These are phyloP conservation scores for Trialeurodes vaporariorum DNA, from an alignment of 1,140 invertebrate genomes.

Conservation along the genomic window DNA sequence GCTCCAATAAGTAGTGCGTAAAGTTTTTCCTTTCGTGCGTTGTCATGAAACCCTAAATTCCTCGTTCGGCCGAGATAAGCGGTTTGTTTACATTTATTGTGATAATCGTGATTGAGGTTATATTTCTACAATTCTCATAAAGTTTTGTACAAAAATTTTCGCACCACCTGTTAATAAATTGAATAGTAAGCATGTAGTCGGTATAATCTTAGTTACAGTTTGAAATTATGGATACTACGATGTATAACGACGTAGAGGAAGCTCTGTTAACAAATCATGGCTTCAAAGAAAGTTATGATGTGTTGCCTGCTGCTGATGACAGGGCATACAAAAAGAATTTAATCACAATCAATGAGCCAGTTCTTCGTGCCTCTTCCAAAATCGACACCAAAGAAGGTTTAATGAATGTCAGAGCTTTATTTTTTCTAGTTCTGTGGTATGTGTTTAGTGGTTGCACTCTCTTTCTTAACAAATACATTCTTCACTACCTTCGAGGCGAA, in stretches of 20 bases:
- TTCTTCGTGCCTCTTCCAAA: background rate
- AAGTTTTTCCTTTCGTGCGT: no score
- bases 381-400: constrained; percentile 37
- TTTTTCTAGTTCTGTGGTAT: constrained; percentile 63
- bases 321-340: background rate
- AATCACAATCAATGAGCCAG: background rate
- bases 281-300: background rate
- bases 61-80: no score
- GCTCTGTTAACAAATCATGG: background rate
- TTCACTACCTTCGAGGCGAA: constrained; percentile 64
- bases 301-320: background rate
- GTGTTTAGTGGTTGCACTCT: constrained; percentile 66
- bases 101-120: no score
- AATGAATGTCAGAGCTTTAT: constrained; percentile 48
- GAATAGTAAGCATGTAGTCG: no score
- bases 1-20: no score
- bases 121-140: no score
- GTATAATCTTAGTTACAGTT: no score
- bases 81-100: no score
- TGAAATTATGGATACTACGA: background rate
- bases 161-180: no score
- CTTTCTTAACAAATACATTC: constrained; percentile 74
- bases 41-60: no score
- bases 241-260: background rate
- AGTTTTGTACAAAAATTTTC: no score